These are phyloP conservation scores for Mesitornis unicolor DNA, from an alignment of 2,113 vertebrate species.

Conservation along the genomic window DNA sequence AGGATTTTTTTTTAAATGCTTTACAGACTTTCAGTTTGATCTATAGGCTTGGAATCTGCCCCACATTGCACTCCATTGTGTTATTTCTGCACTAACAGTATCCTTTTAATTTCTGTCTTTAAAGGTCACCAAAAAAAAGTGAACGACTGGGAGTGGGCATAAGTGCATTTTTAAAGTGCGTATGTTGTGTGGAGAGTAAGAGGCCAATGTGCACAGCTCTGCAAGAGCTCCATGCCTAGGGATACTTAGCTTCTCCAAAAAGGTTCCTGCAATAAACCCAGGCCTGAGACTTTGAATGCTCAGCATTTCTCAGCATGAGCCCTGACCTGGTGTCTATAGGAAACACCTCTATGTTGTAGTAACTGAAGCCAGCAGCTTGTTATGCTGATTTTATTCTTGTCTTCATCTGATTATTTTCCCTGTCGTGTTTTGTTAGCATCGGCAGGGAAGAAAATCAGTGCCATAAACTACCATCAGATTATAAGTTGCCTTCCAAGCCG, in stretches of 20 bases:
- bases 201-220: background rate
- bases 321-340: background rate
- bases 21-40: background rate
- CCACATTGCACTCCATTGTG: background rate
- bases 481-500: background rate
- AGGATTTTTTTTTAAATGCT: background rate
- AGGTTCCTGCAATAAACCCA: background rate
- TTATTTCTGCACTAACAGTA: background rate
- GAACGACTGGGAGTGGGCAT: background rate
- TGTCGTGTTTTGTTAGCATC: background rate
- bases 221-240: background rate
- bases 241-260: background rate
- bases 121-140: background rate
- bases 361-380: background rate
- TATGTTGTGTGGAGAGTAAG: background rate
- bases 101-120: background rate
- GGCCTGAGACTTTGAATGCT: background rate
- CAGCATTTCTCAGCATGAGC: background rate
- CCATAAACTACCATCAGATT: background rate
- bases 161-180: background rate
- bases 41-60: background rate
- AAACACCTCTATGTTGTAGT: background rate
- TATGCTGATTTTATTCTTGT: background rate
- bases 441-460: background rate
- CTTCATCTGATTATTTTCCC: background rate